Percentiles rank a stretch among this genome's conserved stretches.
These are phyloP conservation scores for Larimichthys crocea DNA, from an alignment of 2,113 vertebrate species.

Conservation along the genomic window DNA sequence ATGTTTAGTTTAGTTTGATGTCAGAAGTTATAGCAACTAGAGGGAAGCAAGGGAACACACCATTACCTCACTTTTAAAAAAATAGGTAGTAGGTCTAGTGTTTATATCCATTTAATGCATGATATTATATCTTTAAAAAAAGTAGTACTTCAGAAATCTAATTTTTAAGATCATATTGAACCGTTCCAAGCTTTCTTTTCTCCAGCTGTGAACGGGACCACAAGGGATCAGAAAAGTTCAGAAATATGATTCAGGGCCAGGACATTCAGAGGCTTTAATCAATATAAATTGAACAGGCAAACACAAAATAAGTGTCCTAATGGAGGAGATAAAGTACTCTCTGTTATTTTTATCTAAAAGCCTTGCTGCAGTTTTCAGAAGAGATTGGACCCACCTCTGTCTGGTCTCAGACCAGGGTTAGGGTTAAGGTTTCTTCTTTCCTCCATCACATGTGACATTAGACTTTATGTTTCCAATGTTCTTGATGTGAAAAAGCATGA, in stretches of 20 bases:
- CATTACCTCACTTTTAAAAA: no score
- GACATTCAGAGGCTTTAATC: background rate
- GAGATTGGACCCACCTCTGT: background rate
- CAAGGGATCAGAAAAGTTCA: background rate
- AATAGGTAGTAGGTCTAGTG: no score
- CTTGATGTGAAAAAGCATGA: background rate
- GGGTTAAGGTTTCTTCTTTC: background rate
- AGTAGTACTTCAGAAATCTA: background rate
- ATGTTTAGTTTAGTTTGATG: no score
- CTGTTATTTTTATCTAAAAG: background rate
- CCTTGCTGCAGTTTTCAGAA: background rate
- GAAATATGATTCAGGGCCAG: background rate
- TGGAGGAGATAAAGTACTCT: background rate
- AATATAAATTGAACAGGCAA: slow-evolving; percentile 1
- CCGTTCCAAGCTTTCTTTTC: background rate
- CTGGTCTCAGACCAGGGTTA: background rate
- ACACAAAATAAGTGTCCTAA: background rate
- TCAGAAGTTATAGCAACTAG: no score
- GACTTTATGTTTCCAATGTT: background rate
- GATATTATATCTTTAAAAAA: no score
- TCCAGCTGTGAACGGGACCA: background rate
- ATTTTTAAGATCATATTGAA: background rate
- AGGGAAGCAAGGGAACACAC: no score
- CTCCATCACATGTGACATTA: background rate
- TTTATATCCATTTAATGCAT: no score